Percentiles rank a stretch among this genome's conserved stretches.
Evolutionary conservation across 1,140 invertebrate genomes (phyloP).

Genomic region (Pseudomyrmex sp.): DNA sequence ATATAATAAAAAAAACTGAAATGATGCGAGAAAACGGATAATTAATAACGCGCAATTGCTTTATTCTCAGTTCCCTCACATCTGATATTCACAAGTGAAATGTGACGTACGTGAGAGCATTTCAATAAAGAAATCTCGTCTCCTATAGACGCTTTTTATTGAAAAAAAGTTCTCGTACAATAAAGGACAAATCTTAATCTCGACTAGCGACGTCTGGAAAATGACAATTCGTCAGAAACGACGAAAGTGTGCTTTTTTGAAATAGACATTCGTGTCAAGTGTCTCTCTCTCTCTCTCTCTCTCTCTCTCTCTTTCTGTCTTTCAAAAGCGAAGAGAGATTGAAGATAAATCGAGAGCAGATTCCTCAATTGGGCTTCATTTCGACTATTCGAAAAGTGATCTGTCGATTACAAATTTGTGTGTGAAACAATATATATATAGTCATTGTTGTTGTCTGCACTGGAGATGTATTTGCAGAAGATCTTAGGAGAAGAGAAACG

Average conservation of each 20-base stretch:
- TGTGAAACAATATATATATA: slow-evolving; percentile 15
- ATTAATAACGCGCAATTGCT: slow-evolving; percentile 14
- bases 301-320: background rate
- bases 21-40: background rate
- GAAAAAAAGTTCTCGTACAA: background rate
- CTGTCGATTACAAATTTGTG: slow-evolving; percentile 10
- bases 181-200: background rate
- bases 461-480: slow-evolving; percentile 4
- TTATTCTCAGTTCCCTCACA: background rate
- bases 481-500: slow-evolving; percentile 38
- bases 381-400: slow-evolving; percentile 15
- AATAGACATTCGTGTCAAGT: background rate
- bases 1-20: slow-evolving; percentile 30
- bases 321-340: slow-evolving; percentile 1
- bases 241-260: background rate
- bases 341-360: slow-evolving; percentile 7
- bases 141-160: background rate
- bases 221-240: slow-evolving; percentile 9
- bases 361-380: background rate
- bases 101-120: slow-evolving; percentile 2
- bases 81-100: background rate
- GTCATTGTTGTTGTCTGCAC: slow-evolving; percentile 56
- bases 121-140: slow-evolving; percentile 21
- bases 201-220: background rate
- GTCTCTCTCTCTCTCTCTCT: no score